Conservation (phyloP, 2,888 invertebrate species). For the Eumacrocentrus americanus region DNA sequence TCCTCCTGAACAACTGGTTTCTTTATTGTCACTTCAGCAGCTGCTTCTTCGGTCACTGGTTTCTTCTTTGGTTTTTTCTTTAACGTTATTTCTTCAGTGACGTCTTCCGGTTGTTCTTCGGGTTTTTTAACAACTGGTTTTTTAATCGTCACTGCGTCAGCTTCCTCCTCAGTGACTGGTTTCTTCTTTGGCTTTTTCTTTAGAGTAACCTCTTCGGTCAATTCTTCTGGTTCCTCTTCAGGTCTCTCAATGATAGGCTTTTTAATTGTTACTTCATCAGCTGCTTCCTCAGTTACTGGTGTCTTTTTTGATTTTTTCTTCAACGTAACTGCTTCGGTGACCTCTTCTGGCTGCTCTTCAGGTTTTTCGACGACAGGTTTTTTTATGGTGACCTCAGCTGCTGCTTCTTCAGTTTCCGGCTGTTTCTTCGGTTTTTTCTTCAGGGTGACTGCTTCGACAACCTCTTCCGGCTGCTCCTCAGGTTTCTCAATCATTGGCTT, state of each 20-base stretch:
- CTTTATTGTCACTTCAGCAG: neutral
- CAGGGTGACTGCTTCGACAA: conserved; percentile 57
- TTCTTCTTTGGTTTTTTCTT: conserved; percentile 39
- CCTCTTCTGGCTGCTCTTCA: conserved; percentile 49
- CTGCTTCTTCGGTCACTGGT: conserved; percentile 22
- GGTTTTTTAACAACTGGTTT: conserved; percentile 36
- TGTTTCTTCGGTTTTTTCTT: conserved; percentile 61
- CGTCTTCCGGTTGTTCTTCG: conserved; percentile 51
- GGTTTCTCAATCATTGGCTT: conserved; percentile 45
- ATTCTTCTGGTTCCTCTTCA: conserved; percentile 33
- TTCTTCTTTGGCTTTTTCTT: conserved; percentile 31
- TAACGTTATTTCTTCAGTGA: conserved; percentile 23
- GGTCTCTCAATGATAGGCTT: neutral
- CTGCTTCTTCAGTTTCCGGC: conserved; percentile 42
- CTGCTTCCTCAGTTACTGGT: conserved; percentile 39
- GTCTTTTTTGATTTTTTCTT: conserved; percentile 41
- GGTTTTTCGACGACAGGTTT: conserved; percentile 39
- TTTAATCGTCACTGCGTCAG: conserved; percentile 43
- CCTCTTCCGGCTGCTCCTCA: conserved; percentile 44
- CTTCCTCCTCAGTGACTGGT: conserved; percentile 40
- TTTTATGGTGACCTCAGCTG: conserved; percentile 48
- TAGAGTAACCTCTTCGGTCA: conserved; percentile 42
- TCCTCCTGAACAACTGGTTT: conserved; percentile 57
- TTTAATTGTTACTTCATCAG: conserved; percentile 47
- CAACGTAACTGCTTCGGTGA: conserved; percentile 40